Base-by-base conservation (phyloP, 2,113 vertebrate species). In the Corythornis madagascariensis region DNA sequence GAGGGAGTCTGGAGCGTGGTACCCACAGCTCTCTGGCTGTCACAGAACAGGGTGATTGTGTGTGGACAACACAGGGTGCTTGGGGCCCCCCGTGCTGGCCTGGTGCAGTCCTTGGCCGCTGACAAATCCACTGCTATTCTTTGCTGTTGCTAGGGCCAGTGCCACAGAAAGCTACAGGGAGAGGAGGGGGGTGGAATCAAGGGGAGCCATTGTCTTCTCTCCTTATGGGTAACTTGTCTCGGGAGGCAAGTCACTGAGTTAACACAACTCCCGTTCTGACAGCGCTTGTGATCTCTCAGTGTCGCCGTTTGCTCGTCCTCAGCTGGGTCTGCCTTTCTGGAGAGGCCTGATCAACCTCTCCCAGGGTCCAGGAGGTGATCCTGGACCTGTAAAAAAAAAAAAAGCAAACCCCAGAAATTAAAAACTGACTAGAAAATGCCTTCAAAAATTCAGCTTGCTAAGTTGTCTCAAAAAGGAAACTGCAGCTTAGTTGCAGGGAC, bases 121-220 rank as follows among this genome's bases (percentile, higher is more conserved):
- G 86, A 70, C 74, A 89, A 73, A 80, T 57, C 89, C 78, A 6
- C 22, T 55, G 78, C 83, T 87, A 38, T 96, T 95, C 91, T 90
- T 87, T 4, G 20, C 75, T 81, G 91, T 96, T 96, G 95, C 92
- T 83, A 96, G 75, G 92, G 91, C 85, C 69, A 22, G 56, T 47
- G 72, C 35, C 86, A 88, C 38, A 81, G 9, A 90, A 70, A 94
- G 82, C 94, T 85, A 17, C 57, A 1, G 8, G 9, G 56, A 3
- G 29, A 2, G 3, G 24, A 56, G 10, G 7, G 50, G 3, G 17
- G 2, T 38, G 38, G 4, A 29, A 48, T 93, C 78, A 93, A 93
- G 89, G 64, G 72, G 43, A 91, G 2, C 67, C 79, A 80, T 90
- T 96, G 94, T 93, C 53, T 94, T 71, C 60, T 71, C 26, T 89